phyloP scores from a whole-genome alignment of 23 tunicate genomes.

The Pegea sp. region DNA sequence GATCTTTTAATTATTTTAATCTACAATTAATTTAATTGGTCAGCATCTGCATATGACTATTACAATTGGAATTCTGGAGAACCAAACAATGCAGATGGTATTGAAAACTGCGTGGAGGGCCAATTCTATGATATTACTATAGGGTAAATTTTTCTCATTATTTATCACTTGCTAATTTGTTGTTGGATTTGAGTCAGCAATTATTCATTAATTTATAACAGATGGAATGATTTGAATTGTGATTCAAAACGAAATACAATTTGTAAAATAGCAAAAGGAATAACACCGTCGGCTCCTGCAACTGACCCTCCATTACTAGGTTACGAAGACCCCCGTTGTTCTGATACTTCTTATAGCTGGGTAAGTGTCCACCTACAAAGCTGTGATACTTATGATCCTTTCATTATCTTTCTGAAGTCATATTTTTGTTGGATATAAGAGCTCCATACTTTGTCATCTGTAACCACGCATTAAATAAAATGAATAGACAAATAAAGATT shows the following conservation, averaged over 20 bases:
- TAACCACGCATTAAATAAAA: no score
- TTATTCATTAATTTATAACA: neutral
- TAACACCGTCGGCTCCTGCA: slow-evolving; percentile 20
- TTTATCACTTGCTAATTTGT: neutral
- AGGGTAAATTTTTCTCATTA: slow-evolving; percentile 15
- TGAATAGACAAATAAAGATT: no score
- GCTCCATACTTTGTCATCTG: no score
- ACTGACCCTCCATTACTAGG: slow-evolving; percentile 45
- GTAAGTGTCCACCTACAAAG: no score
- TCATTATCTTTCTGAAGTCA: no score
- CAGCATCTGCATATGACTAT: slow-evolving; percentile 35
- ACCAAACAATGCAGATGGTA: slow-evolving; percentile 47
- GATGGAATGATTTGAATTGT: slow-evolving; percentile 81
- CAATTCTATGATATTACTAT: slow-evolving; percentile 18
- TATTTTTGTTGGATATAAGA: no score
- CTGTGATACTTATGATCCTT: no score
- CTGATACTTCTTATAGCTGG: slow-evolving; percentile 47
- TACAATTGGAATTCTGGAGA: slow-evolving; percentile 52
- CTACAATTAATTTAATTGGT: neutral
- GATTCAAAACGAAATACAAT: slow-evolving; percentile 41
- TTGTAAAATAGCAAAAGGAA: slow-evolving; percentile 45
- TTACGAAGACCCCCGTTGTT: slow-evolving; percentile 22
- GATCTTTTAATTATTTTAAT: no score
- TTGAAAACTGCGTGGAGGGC: slow-evolving; percentile 65
- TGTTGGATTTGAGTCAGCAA: neutral